Evolutionary conservation across 2,797 vertebrate genomes (phyloP).

Genomic region (Ficedula albicollis): DNA sequence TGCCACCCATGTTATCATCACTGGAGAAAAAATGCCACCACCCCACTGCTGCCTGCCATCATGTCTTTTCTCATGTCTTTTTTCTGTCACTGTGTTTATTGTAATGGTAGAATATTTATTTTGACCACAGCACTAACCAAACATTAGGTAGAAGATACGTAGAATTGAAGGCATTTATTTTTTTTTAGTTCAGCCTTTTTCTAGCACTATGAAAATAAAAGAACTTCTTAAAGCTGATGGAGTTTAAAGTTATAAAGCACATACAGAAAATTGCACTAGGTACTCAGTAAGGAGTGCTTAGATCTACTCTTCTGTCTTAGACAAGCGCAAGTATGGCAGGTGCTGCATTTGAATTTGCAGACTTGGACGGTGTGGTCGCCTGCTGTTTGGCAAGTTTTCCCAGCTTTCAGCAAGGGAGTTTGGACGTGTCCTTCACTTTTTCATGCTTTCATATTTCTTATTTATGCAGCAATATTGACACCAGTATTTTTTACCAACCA

Average conservation of each 20-base stretch:
- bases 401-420: not conserved
- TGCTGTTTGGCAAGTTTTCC: not conserved
- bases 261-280: not conserved
- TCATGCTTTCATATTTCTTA: not conserved
- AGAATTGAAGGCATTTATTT: not conserved
- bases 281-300: not conserved
- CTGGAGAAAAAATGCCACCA: not conserved
- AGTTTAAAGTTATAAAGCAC: not conserved
- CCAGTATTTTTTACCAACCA: not conserved
- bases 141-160: fast-evolving
- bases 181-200: not conserved
- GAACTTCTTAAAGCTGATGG: not conserved
- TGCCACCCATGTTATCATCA: not conserved
- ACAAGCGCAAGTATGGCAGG: not conserved
- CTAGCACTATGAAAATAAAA: not conserved
- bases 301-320: not conserved
- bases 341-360: not conserved
- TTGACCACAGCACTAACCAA: not conserved
- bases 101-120: not conserved
- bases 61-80: not conserved
- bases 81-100: not conserved
- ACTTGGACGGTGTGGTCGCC: not conserved
- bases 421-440: not conserved
- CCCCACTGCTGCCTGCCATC: not conserved
- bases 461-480: not conserved